Conservation (phyloP, 2,888 invertebrate genomes). For the Brachyptera putata region DNA sequence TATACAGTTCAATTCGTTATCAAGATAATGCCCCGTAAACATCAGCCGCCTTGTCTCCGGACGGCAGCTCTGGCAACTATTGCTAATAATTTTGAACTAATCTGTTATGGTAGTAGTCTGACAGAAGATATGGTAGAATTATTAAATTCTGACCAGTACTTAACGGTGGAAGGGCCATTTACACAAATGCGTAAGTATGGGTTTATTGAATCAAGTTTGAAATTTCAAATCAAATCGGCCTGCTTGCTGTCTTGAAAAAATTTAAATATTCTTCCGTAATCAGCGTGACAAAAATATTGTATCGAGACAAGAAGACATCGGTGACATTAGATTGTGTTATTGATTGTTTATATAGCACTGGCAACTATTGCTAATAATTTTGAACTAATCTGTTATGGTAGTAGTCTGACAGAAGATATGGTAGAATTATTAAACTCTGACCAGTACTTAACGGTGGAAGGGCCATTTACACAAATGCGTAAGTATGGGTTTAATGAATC, state of each 20-base stretch:
- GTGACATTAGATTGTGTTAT: no score
- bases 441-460: slow-evolving; percentile 36
- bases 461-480: slow-evolving; percentile 39
- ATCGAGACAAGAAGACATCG: no score
- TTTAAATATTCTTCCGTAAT: no score
- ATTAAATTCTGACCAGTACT: slow-evolving; percentile 37
- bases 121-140: slow-evolving; percentile 35
- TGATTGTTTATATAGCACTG: no score
- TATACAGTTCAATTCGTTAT: no score
- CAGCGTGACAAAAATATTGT: no score
- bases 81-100: slow-evolving; percentile 37
- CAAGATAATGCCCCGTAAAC: slow-evolving; percentile 34
- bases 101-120: slow-evolving; percentile 36
- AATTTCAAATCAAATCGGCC: no score
- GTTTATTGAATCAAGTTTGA: no score
- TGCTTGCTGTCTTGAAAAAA: no score
- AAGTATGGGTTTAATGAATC: no score
- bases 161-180: slow-evolving; percentile 38
- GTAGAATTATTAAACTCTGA: slow-evolving; percentile 36
- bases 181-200: slow-evolving; percentile 38
- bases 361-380: slow-evolving; percentile 36
- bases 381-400: slow-evolving; percentile 37
- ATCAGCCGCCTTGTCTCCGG: slow-evolving; percentile 32
- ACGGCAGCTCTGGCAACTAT: slow-evolving; percentile 33
- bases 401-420: slow-evolving; percentile 34